Evolutionary conservation across 2,797 vertebrate genomes (phyloP), one percentile per base, ranked within the genome.

Genomic region (Pempheris klunzingeri): DNA sequence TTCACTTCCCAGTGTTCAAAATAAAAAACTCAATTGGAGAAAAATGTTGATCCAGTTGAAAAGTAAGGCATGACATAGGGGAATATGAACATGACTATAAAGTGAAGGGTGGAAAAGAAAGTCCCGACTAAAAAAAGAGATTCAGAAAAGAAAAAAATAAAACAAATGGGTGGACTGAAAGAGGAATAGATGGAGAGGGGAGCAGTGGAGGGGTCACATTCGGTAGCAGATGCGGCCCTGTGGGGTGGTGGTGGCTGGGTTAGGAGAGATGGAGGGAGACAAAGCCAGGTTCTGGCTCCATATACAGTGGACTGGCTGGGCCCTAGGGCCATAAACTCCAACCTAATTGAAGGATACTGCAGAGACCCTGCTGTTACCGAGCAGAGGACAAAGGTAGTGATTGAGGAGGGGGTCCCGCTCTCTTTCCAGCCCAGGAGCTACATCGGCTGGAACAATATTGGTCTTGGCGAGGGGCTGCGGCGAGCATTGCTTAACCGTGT

Each of bases 371-470:
- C 74, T 79, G 73, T 82, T 90, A 71, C 74, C 24, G 30, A 84
- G 67, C 22, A 2, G 38, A 70, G 75, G 69, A 72, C 58, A 11
- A 52, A 77, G 77, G 81, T 82, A 82, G 71, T 88, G 88, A 90
- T 89, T 82, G 86, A 88, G 75, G 65, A 86, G 72, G 81, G 77
- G 85, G 78, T 80, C 71, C 65, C 77, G 36, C 83, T 65, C 59
- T 59, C 62, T 85, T 89, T 92, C 87, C 87, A 89, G 82, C 77
- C 80, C 84, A 41, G 92, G 90, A 92, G 90, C 89, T 92, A 79
- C 70, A 49, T 92, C 74, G 81, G 80, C 84, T 91, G 85, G 82
- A 90, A 91, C 89, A 91, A 92, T 92, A 92, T 93, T 93, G 89
- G 76, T 91, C 47, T 93, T 93, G 93, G 92, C 85, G 46, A 81